Evolutionary conservation across 2,888 invertebrate genomes (phyloP), one percentile per base, ranked within the genome.

Genomic region (Yponomeuta evonymella): DNA sequence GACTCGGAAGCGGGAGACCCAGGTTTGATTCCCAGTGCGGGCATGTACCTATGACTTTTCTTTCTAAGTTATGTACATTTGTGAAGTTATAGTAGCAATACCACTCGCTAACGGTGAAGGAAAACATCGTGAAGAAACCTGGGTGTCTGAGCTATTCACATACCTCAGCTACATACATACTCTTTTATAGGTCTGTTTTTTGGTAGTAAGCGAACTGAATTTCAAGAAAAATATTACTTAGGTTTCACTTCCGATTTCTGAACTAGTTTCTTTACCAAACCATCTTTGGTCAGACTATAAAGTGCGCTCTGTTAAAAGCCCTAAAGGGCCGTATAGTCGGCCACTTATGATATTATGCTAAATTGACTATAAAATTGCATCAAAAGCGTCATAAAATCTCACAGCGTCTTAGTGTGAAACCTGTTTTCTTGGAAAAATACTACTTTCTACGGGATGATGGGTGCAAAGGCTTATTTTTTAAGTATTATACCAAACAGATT

Each of bases 311-410:
- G 43, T 8, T 43, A 43, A 65, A 33, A 36, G 48, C 67, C 43
- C 12, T 67, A 23, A 9, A 43, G 67, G 64, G 64, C 43, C 23
- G 23, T 23, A 15, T 58, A 73, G 73, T 63, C 68, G 70, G 69
- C 73, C 75, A 74, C 73, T 76, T 74, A 75, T 65, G 70, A 58
- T 72, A 74, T 73, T 74, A 73, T 58, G 33, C 71, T 71, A 68
- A 71, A 73, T 75, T 75, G 72, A 70, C 70, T 71, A 64, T 70
- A 71, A 72, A 58, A 29, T 66, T 69, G 68, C 63, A 48, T 51
- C 48, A 48, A 70, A 71, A 71, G 67, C 65, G 71, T 73, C 72
- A 70, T 71, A 63, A 70, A 71, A 63, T 65, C 33, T 12, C 30
- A 11, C 30, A 30, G 65, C 30, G 30, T 58, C 51, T 23, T 23